These are phyloP conservation scores for Creontiades dilutus DNA, from an alignment of 2,888 invertebrate genomes.

Conservation along the genomic window DNA sequence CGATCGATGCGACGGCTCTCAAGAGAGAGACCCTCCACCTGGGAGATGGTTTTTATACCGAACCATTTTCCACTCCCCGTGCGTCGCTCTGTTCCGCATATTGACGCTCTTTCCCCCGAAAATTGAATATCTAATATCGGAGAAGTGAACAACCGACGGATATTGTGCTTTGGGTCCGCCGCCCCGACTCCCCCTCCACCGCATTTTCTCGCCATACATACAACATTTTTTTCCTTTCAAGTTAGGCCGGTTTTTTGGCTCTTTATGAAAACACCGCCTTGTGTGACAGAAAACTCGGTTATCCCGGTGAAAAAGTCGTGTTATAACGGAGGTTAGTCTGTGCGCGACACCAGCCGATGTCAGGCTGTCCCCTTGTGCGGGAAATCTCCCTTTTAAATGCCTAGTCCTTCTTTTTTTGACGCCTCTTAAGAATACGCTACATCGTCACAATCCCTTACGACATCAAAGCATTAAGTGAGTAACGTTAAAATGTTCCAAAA, in stretches of 20 bases:
- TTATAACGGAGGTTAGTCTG: background rate
- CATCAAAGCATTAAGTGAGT: too few relatives aligned
- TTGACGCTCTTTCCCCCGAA: background rate
- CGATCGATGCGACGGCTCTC: too few relatives aligned
- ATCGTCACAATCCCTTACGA: too few relatives aligned
- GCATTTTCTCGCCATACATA: too few relatives aligned
- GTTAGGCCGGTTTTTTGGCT: background rate
- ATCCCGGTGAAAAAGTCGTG: background rate
- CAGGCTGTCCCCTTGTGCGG: background rate
- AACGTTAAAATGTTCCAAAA: too few relatives aligned
- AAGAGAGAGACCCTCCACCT: too few relatives aligned
- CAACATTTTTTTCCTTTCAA: background rate
- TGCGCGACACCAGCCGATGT: background rate
- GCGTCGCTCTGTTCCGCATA: background rate
- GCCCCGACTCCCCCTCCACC: background rate
- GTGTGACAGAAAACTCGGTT: background rate
- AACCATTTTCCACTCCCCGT: too few relatives aligned
- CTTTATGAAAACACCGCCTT: slow-evolving; percentile 31
- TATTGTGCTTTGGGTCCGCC: background rate
- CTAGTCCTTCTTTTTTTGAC: background rate
- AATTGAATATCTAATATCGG: slow-evolving; percentile 42
- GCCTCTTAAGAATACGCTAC: background rate
- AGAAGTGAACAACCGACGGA: slow-evolving; percentile 6
- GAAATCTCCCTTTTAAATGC: background rate
- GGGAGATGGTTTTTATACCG: too few relatives aligned